phyloP scores from a whole-genome alignment of 2,888 invertebrate species.

The Minunthozetes semirufus region DNA sequence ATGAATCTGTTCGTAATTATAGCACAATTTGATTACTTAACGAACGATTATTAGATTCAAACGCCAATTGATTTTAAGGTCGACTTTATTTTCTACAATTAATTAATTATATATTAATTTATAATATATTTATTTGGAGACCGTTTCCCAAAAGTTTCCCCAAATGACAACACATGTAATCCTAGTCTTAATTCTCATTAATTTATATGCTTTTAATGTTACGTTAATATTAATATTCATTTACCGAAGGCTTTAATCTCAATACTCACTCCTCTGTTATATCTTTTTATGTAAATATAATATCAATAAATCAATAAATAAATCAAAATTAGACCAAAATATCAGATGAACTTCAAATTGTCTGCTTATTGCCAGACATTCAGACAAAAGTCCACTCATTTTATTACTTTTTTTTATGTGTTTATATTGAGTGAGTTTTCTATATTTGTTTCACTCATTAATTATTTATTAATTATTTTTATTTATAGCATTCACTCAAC shows the following conservation, averaged over 20 bases:
- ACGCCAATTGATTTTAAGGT: neutral
- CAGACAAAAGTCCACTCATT: neutral
- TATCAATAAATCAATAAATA: neutral
- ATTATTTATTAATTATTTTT: neutral
- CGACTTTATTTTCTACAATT: too few relatives aligned
- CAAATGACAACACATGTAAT: neutral
- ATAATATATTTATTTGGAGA: too few relatives aligned
- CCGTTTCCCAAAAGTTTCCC: too few relatives aligned
- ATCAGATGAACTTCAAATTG: neutral
- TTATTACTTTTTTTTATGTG: neutral
- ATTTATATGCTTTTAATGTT: constrained; percentile 13
- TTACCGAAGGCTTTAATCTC: neutral
- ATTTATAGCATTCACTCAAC: neutral
- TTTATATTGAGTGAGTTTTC: neutral
- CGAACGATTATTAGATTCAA: neutral
- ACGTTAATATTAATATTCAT: constrained; percentile 11
- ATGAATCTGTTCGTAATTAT: constrained; percentile 9
- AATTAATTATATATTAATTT: too few relatives aligned
- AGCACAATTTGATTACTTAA: neutral
- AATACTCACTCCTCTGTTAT: neutral
- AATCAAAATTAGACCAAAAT: neutral
- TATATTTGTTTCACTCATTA: neutral
- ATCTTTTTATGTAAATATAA: neutral
- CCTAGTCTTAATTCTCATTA: constrained; percentile 11
- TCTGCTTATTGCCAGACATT: neutral